Base-by-base conservation (phyloP, 53 echinoderm and acorn worm genomes). In the Paelopatides confundens region DNA sequence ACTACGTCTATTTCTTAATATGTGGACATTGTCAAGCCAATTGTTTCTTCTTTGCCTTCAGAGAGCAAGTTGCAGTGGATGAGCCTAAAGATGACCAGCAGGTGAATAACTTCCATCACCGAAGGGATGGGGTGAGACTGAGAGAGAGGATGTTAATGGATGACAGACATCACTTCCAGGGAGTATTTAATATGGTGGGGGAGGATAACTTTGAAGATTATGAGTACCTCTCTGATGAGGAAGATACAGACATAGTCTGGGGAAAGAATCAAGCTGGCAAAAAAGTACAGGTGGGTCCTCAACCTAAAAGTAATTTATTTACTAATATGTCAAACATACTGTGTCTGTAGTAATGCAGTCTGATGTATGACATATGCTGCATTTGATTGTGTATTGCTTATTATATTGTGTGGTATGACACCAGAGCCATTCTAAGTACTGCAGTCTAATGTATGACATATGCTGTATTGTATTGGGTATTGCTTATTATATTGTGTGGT, bases 211-310 rank as follows among this genome's bases (percentile, higher is more conserved):
- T 89, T 77, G 93, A 95, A 38, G 90, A 93, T 62, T 90, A 93
- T 23, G 90, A 90, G 18, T 93, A 90, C 31, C 89, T 86, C 8
- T 93, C 93, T n/a, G 96, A 92, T 15, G 96, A 95, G n/a, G 95
- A 96, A 81, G 90, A 93, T 18, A 63, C 81, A 1, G 93, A 87
- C 43, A 87, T 83, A 8, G 31, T 70, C 34, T 81, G 87, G 32
- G 54, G 71, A 33, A 69, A 67, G 74, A 82, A 87, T 8, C 68
- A 81, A 33, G 82, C 58, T 3, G 54, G 63, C 18, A 87, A 69
- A 29, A 91, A 91, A 82, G 91, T 91, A 29, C 91, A 91, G 82
- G 91, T 91, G 47, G 52, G 67, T 28, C 0, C 3, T 34, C 5
- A 11, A 14, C 67, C 35, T 26, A 14, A 13, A 18, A 29, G 15